Conservation (phyloP, 1,140 invertebrate species). For the Aphelenchoides avenae region DNA sequence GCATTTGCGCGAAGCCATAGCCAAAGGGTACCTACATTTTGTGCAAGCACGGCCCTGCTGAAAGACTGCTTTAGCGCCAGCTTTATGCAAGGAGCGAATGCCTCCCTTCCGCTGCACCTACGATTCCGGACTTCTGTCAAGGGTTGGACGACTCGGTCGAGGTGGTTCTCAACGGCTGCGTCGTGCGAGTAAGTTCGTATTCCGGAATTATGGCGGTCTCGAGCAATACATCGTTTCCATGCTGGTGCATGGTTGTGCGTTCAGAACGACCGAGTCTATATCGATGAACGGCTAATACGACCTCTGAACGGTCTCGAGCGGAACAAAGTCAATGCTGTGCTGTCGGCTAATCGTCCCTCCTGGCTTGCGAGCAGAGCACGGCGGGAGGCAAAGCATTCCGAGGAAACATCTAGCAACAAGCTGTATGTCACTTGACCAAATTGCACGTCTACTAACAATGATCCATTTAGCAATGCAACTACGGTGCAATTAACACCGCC, state of each 20-base stretch:
- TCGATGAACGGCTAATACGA: constrained; percentile 28
- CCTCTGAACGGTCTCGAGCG: constrained; percentile 15
- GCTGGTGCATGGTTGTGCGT: too few relatives aligned
- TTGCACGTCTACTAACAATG: too few relatives aligned
- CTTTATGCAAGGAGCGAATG: not conserved
- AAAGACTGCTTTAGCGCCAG: constrained; percentile 4
- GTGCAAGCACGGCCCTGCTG: not conserved
- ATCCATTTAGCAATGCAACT: too few relatives aligned
- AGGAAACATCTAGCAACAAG: constrained; percentile 1
- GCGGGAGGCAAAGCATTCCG: not conserved
- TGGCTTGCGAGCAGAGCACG: not conserved
- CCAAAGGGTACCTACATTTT: constrained; percentile 8
- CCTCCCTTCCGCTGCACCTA: constrained; percentile 3
- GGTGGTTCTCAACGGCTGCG: constrained; percentile 30
- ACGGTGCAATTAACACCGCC: not conserved
- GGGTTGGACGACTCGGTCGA: constrained; percentile 32
- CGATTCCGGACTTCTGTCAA: constrained; percentile 26
- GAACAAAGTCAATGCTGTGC: constrained; percentile 16
- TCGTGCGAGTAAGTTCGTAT: constrained; percentile 16
- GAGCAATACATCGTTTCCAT: constrained; percentile 7
- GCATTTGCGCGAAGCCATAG: constrained; percentile 14
- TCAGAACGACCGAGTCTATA: constrained; percentile 25
- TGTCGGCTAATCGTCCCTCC: not conserved
- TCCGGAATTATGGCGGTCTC: not conserved
- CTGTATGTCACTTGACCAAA: too few relatives aligned